phyloP scores from a whole-genome alignment of 1,140 invertebrate genomes.

The Bombus impatiens region DNA sequence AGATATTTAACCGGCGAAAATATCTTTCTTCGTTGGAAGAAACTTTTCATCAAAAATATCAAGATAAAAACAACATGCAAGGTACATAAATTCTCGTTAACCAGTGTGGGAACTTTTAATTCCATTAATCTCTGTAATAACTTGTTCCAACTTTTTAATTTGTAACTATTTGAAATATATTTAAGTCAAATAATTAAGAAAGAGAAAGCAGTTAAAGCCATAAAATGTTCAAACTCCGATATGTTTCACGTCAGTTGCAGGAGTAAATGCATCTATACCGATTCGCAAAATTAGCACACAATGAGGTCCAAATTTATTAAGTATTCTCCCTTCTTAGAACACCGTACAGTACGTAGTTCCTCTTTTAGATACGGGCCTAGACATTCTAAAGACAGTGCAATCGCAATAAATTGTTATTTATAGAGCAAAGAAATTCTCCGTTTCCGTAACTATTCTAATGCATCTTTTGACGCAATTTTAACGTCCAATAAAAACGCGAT shows the following conservation, averaged over 20 bases:
- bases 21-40: too few species aligned
- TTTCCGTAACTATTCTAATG: not conserved
- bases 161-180: too few species aligned
- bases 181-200: not conserved
- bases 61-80: too few species aligned
- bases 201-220: not conserved
- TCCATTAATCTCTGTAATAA: too few species aligned
- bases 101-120: too few species aligned
- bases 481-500: not conserved
- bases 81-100: too few species aligned
- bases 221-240: not conserved
- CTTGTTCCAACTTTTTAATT: too few species aligned
- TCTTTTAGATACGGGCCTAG: conserved; percentile 39
- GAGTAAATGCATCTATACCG: not conserved
- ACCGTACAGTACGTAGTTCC: not conserved
- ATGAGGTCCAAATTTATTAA: conserved; percentile 47
- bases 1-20: too few species aligned
- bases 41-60: too few species aligned
- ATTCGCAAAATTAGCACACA: conserved; percentile 35
- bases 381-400: conserved; percentile 27
- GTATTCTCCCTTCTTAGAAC: conserved; percentile 14
- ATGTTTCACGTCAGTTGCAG: too few species aligned
- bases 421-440: conserved; percentile 22
- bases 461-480: not conserved
- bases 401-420: conserved; percentile 49